Conservation (phyloP, 64 coral and sea anemone species). For the Stichodactyla helianthus region DNA sequence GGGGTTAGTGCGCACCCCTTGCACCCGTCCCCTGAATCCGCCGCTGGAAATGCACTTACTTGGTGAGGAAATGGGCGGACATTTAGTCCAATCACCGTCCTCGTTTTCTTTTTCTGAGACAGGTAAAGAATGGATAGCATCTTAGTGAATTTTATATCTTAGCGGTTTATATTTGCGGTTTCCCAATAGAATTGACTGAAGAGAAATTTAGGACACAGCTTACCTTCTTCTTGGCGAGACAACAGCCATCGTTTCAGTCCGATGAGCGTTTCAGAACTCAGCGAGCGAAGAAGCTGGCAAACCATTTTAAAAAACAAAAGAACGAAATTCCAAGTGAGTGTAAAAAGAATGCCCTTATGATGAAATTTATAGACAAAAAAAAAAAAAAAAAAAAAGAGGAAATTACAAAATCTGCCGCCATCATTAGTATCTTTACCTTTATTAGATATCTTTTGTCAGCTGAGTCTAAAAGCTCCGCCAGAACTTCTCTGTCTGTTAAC, state of each 20-base stretch:
- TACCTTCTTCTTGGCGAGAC: neutral
- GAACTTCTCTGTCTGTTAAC: neutral
- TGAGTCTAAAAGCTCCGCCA: neutral
- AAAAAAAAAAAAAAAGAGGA: too few species aligned
- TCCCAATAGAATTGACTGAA: too few species aligned
- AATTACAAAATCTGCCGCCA: too few species aligned
- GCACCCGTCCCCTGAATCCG: too few species aligned
- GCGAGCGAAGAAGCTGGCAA: neutral
- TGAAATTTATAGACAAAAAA: too few species aligned
- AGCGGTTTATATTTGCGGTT: too few species aligned
- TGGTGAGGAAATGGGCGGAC: neutral
- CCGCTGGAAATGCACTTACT: too few species aligned
- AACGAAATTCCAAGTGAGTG: neutral
- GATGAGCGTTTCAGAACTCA: slow-evolving; percentile 5
- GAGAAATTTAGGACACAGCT: neutral
- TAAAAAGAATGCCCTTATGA: neutral
- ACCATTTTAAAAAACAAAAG: neutral
- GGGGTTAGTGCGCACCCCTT: too few species aligned
- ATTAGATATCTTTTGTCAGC: slow-evolving; percentile 11
- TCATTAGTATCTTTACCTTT: neutral
- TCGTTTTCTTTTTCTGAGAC: neutral
- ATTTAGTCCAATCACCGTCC: neutral
- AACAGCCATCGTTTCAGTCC: slow-evolving; percentile 7
- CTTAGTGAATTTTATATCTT: too few species aligned
- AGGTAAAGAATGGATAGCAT: too few species aligned